phyloP scores from a whole-genome alignment of 2,113 vertebrate genomes.

The Synodontis membranacea region DNA sequence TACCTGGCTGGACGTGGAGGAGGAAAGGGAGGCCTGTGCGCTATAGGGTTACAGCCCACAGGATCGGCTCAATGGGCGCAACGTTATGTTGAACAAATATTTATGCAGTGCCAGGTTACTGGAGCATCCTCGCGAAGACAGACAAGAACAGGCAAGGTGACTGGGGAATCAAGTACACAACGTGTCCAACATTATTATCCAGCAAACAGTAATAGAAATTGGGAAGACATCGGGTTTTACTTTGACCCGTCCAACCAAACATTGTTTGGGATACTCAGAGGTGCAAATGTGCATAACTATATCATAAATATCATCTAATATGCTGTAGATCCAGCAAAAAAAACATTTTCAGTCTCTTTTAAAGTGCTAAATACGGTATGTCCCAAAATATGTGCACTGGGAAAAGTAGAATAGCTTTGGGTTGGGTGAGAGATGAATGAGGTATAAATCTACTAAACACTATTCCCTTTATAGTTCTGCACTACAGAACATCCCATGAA shows the following conservation, averaged over 20 bases:
- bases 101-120: constrained; percentile 74
- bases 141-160: constrained; percentile 73
- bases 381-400: background rate
- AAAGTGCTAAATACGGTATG: background rate
- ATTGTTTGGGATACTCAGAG: background rate
- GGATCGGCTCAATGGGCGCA: constrained; percentile 68
- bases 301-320: background rate
- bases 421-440: background rate
- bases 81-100: constrained; percentile 77
- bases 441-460: background rate
- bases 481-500: background rate
- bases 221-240: constrained; percentile 51
- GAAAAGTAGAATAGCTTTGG: background rate
- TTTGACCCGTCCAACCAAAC: background rate
- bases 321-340: background rate
- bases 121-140: constrained; percentile 66
- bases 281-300: background rate
- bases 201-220: constrained; percentile 44
- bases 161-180: constrained; percentile 72
- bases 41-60: constrained; percentile 55
- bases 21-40: constrained; percentile 51
- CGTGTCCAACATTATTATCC: constrained; percentile 68
- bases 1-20: constrained; percentile 65
- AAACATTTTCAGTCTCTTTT: background rate
- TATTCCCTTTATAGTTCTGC: background rate